These are phyloP conservation scores for Biston betularia DNA, from an alignment of 2,888 invertebrate genomes.

Conservation along the genomic window DNA sequence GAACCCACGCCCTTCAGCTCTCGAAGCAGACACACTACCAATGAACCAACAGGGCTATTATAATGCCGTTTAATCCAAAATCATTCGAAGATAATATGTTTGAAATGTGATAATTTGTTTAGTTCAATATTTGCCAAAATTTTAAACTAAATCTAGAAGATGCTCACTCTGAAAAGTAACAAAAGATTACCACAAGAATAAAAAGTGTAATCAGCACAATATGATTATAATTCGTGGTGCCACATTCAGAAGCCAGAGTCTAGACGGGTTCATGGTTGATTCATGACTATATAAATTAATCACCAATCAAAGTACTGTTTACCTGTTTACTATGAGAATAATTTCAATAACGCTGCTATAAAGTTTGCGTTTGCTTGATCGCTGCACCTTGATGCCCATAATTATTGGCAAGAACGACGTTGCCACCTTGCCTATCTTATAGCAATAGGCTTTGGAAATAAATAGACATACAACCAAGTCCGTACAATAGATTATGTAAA, in stretches of 20 bases:
- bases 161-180: too few relatives aligned
- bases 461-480: too few relatives aligned
- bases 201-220: neutral
- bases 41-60: too few relatives aligned
- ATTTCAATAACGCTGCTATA: slow-evolving; percentile 3
- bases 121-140: too few relatives aligned
- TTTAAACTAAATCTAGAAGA: too few relatives aligned
- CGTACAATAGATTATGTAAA: neutral
- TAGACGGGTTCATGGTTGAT: slow-evolving; percentile 28
- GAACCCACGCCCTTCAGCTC: too few relatives aligned
- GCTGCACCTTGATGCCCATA: neutral
- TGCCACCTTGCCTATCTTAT: neutral
- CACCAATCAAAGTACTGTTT: slow-evolving; percentile 12
- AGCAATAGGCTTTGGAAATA: neutral
- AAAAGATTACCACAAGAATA: too few relatives aligned
- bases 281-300: slow-evolving; percentile 22
- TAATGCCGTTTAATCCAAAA: too few relatives aligned
- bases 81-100: too few relatives aligned
- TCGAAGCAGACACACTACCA: too few relatives aligned
- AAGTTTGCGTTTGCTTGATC: slow-evolving; percentile 8
- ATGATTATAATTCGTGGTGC: slow-evolving; percentile 29
- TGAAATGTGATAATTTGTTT: too few relatives aligned
- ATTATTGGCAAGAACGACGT: neutral
- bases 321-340: slow-evolving; percentile 10
- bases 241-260: slow-evolving; percentile 27